A percentile compares a stretch with the other conserved stretches of the same genome.
These are phyloP conservation scores for Pangasius mekongensis DNA, from an alignment of 2,797 vertebrate species.

Conservation along the genomic window DNA sequence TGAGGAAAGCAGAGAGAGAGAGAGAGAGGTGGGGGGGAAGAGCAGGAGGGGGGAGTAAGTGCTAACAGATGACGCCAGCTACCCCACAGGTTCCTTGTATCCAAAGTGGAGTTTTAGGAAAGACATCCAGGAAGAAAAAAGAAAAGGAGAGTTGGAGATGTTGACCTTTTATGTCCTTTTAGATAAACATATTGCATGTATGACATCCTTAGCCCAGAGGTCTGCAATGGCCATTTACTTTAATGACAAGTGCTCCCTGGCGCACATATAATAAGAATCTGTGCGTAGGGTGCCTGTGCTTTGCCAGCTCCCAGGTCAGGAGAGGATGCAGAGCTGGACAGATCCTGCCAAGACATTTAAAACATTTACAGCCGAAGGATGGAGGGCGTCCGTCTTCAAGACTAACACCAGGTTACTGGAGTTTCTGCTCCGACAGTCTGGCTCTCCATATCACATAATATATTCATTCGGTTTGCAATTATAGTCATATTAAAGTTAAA, in stretches of 20 bases:
- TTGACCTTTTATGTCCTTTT: slow-evolving; percentile 37
- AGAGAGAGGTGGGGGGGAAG: slow-evolving; percentile 42
- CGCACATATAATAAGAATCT: slow-evolving; percentile 29
- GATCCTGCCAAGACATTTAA: slow-evolving; percentile 51
- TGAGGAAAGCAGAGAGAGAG: slow-evolving; percentile 64
- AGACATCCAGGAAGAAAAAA: neutral
- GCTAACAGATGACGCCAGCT: slow-evolving; percentile 70
- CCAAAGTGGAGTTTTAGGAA: slow-evolving; percentile 12
- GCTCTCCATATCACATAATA: slow-evolving; percentile 11
- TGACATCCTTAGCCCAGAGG: slow-evolving; percentile 10
- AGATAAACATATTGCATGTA: slow-evolving; percentile 44
- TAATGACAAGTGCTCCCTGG: slow-evolving; percentile 22
- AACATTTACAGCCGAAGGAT: slow-evolving; percentile 47
- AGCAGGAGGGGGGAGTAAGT: slow-evolving; percentile 60
- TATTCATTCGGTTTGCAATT: slow-evolving; percentile 30
- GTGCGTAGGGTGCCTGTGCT: slow-evolving; percentile 24
- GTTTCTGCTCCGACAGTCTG: slow-evolving; percentile 46
- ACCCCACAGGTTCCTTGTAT: slow-evolving; percentile 47
- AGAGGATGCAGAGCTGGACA: slow-evolving; percentile 34
- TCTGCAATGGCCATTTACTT: slow-evolving; percentile 45
- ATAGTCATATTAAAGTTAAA: slow-evolving; percentile 5
- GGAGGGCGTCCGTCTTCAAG: slow-evolving; percentile 25
- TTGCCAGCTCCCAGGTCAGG: slow-evolving; percentile 18
- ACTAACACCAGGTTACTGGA: slow-evolving; percentile 22
- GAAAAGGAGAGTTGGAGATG: neutral